Conservation (phyloP, 2,113 vertebrate species). For the Picathartes gymnocephalus region DNA sequence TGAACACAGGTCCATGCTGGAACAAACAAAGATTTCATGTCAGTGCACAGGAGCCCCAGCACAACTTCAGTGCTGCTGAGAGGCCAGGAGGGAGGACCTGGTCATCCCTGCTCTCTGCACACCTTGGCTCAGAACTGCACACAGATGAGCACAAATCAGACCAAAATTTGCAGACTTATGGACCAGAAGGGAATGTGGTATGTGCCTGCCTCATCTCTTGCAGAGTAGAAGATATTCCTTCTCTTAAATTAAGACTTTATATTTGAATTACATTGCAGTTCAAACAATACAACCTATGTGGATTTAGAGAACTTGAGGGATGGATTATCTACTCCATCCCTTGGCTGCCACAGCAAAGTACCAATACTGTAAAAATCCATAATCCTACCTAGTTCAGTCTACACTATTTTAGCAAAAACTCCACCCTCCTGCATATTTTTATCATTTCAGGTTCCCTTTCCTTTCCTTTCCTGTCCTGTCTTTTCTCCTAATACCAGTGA, state of each 20-base stretch:
- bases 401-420: not conserved
- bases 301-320: not conserved
- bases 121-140: not conserved
- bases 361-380: not conserved
- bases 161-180: not conserved
- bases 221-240: not conserved
- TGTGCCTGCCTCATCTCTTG: not conserved
- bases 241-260: not conserved
- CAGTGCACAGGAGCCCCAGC: not conserved
- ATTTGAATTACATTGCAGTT: not conserved
- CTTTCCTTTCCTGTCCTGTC: not conserved
- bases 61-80: not conserved
- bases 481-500: not conserved
- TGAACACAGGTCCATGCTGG: constrained; percentile 83
- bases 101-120: not conserved
- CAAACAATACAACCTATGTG: not conserved
- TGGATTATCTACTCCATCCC: not conserved
- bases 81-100: not conserved
- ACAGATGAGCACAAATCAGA: not conserved
- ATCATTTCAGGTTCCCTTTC: not conserved
- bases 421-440: not conserved
- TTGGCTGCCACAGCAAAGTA: not conserved
- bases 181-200: not conserved
- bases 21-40: constrained; percentile 7
- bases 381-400: not conserved